Conservation (phyloP, 2,113 vertebrate species). For the Lagopus leucura region DNA sequence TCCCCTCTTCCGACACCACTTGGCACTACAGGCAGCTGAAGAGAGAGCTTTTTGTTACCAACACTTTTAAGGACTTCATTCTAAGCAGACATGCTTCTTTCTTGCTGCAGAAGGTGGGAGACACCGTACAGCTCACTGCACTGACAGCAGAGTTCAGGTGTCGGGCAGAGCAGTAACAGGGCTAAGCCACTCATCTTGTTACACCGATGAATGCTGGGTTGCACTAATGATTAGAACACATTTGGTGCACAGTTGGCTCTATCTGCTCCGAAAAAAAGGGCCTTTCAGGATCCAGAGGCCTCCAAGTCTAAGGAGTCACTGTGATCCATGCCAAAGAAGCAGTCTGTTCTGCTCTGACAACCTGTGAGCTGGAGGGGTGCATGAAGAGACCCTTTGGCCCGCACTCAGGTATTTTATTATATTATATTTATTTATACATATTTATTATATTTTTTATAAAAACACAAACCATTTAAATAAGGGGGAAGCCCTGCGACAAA, state of each 20-base stretch:
- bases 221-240: not conserved
- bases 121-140: not conserved
- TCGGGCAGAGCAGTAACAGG: not conserved
- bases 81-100: not conserved
- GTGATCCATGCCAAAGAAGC: not conserved
- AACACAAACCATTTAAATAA: not conserved
- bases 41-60: not conserved
- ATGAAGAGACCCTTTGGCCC: not conserved
- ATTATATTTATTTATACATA: too few relatives aligned
- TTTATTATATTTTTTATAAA: not conserved
- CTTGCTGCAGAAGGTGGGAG: not conserved
- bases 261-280: not conserved
- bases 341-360: not conserved
- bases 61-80: not conserved
- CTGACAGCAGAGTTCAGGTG: not conserved
- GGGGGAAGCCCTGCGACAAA: not conserved
- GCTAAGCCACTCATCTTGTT: not conserved
- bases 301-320: not conserved
- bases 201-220: not conserved
- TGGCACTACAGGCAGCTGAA: not conserved
- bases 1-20: not conserved
- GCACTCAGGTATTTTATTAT: not conserved
- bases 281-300: not conserved
- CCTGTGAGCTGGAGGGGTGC: not conserved
- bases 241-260: not conserved